Percentiles rank a stretch among this genome's conserved stretches.
Conservation (phyloP, 2,888 invertebrate species). For the Eristalis arbustorum region DNA sequence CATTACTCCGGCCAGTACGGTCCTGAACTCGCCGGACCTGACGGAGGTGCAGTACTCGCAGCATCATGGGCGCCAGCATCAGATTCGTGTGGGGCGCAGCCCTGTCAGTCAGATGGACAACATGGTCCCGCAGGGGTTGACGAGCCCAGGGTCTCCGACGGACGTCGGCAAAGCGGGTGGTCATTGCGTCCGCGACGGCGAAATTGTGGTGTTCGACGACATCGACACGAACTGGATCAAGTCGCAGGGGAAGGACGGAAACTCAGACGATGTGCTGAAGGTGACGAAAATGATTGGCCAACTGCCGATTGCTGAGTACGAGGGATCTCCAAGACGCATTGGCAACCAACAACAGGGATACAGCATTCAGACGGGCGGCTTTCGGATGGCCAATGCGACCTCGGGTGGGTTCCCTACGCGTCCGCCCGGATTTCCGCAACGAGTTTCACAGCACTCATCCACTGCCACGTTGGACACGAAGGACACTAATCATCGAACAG, state of each 20-base stretch:
- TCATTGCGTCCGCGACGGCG: constrained; percentile 85
- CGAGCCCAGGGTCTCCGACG: constrained; percentile 79
- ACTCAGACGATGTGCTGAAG: constrained; percentile 78
- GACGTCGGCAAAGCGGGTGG: constrained; percentile 77
- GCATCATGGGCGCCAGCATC: constrained; percentile 76
- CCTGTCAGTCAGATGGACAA: constrained; percentile 77
- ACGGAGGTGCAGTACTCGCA: constrained; percentile 76
- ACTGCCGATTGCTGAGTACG: constrained; percentile 94
- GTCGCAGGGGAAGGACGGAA: constrained; percentile 71
- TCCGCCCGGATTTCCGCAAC: constrained; percentile 90
- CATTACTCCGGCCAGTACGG: constrained; percentile 79
- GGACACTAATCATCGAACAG: constrained; percentile 49
- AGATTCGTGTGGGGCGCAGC: constrained; percentile 79
- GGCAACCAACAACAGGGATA: constrained; percentile 81
- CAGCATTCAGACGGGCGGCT: constrained; percentile 29
- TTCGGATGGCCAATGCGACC: constrained; percentile 80
- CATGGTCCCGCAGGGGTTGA: constrained; percentile 75
- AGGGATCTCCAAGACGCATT: constrained; percentile 93
- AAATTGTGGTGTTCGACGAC: constrained; percentile 92
- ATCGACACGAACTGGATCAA: constrained; percentile 79
- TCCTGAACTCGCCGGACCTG: constrained; percentile 79
- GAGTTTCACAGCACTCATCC: constrained; percentile 74
- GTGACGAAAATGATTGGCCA: constrained; percentile 80
- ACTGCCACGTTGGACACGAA: constrained; percentile 32
- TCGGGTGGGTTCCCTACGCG: constrained; percentile 84